A percentile compares a stretch with the other conserved stretches of the same genome.
phyloP scores from a whole-genome alignment of 1,140 invertebrate genomes.

The Drosophila pruinosa region DNA sequence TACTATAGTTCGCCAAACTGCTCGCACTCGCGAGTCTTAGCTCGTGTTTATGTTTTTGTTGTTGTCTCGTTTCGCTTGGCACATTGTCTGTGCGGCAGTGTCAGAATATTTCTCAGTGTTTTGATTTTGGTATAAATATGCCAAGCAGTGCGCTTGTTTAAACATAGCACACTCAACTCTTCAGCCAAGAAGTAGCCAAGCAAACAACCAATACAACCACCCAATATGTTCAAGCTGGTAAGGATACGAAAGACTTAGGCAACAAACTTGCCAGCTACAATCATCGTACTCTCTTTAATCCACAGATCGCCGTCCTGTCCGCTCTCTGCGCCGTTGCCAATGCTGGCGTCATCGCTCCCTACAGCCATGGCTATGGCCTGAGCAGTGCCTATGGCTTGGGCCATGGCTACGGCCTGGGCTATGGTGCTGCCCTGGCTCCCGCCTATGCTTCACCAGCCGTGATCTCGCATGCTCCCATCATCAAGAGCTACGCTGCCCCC shows the following conservation, averaged over 20 bases:
- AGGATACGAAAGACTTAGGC: slow-evolving; percentile 39
- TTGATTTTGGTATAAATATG: slow-evolving; percentile 73
- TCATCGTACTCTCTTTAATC: not conserved
- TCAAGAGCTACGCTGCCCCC: slow-evolving; percentile 77
- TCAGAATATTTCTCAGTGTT: slow-evolving; percentile 78
- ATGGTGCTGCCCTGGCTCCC: slow-evolving; percentile 46
- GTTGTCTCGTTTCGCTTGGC: slow-evolving; percentile 3
- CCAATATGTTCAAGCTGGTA: slow-evolving; percentile 82
- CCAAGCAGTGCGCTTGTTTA: slow-evolving; percentile 36
- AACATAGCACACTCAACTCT: slow-evolving; percentile 73
- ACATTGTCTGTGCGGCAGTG: slow-evolving; percentile 42
- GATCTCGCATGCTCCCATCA: slow-evolving; percentile 73
- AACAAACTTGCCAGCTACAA: not conserved
- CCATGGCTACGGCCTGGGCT: slow-evolving; percentile 61
- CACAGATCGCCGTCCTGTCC: slow-evolving; percentile 67
- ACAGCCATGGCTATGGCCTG: slow-evolving; percentile 65
- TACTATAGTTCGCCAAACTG: not conserved
- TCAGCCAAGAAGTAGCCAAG: slow-evolving; percentile 60
- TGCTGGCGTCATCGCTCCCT: slow-evolving; percentile 71
- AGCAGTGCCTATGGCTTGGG: no score
- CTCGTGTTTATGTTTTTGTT: slow-evolving; percentile 2
- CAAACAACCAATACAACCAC: slow-evolving; percentile 16
- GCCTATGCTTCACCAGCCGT: slow-evolving; percentile 61
- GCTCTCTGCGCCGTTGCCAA: slow-evolving; percentile 78
- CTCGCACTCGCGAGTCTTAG: not conserved